A percentile compares a stretch with the other conserved stretches of the same genome.
These are phyloP conservation scores for Drosophila kambysellisi DNA, from an alignment of 2,888 invertebrate genomes.

Conservation along the genomic window DNA sequence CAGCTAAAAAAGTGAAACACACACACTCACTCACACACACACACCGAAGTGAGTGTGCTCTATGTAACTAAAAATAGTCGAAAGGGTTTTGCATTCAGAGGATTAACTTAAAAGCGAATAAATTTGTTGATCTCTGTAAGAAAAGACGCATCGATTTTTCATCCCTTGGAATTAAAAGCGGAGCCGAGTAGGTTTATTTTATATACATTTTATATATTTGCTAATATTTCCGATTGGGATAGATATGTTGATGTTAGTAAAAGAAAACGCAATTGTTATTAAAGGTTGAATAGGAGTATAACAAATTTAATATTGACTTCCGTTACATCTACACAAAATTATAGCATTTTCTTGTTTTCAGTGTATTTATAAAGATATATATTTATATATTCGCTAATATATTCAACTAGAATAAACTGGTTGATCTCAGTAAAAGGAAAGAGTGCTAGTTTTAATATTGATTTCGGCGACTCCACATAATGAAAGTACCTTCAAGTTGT, in stretches of 20 bases:
- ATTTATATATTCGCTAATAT: slow-evolving; percentile 66
- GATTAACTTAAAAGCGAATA: slow-evolving; percentile 14
- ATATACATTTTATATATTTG: slow-evolving; percentile 32
- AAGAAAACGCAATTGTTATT: too few relatives aligned
- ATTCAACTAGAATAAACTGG: slow-evolving; percentile 42
- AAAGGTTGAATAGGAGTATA: background rate
- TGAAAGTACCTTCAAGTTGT: slow-evolving; percentile 11
- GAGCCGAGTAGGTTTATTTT: background rate
- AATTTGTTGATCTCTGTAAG: background rate
- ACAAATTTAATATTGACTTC: background rate
- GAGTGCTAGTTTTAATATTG: background rate
- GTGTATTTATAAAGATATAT: slow-evolving; percentile 39
- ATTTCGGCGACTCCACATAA: background rate
- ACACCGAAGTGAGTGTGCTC: slow-evolving; percentile 47
- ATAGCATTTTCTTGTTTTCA: slow-evolving; percentile 7
- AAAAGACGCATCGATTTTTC: background rate
- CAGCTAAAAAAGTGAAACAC: slow-evolving; percentile 15
- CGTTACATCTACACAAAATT: background rate
- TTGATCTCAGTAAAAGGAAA: background rate
- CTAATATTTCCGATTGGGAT: slow-evolving; percentile 63
- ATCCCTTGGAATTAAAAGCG: background rate
- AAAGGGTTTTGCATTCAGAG: background rate
- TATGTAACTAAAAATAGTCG: slow-evolving; percentile 7
- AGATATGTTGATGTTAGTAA: background rate
- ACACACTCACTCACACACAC: background rate